Conservation (phyloP, 2,888 invertebrate genomes). For the Synergus itoensis region DNA sequence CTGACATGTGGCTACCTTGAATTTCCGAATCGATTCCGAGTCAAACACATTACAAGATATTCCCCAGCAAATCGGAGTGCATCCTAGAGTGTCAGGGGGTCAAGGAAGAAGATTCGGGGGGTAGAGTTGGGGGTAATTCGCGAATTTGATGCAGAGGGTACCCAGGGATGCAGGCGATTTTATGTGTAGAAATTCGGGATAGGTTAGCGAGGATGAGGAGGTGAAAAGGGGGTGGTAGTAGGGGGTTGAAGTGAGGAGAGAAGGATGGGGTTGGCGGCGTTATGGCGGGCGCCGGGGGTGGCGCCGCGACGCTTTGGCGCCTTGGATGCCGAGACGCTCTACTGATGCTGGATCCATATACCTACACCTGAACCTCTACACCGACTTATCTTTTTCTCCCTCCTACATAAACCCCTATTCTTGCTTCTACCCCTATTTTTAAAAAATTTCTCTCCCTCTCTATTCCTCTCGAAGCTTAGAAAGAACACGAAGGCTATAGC, state of each 20-base stretch:
- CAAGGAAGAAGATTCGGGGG: slow-evolving; percentile 11
- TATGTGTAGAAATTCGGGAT: slow-evolving; percentile 50
- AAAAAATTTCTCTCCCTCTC: slow-evolving; percentile 47
- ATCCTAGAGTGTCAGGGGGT: not conserved
- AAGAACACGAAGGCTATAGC: slow-evolving; percentile 37
- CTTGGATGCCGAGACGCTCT: slow-evolving; percentile 71
- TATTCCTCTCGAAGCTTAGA: slow-evolving; percentile 46
- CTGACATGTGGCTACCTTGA: too few relatives aligned
- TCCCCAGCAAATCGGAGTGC: slow-evolving; percentile 4
- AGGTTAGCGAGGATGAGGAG: slow-evolving; percentile 49
- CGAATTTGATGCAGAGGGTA: slow-evolving; percentile 26
- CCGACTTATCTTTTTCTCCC: slow-evolving; percentile 49
- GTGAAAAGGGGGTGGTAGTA: slow-evolving; percentile 25
- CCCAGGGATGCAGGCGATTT: slow-evolving; percentile 47
- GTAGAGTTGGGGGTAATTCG: slow-evolving; percentile 45
- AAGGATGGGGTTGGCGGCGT: slow-evolving; percentile 72
- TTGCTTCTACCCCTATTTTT: slow-evolving; percentile 41
- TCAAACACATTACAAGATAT: slow-evolving; percentile 28
- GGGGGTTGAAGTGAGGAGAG: slow-evolving; percentile 42
- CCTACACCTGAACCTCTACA: slow-evolving; percentile 47
- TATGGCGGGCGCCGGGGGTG: slow-evolving; percentile 76
- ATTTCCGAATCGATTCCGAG: slow-evolving; percentile 36
- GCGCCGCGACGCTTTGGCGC: slow-evolving; percentile 77
- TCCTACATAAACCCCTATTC: slow-evolving; percentile 25
- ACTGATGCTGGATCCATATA: slow-evolving; percentile 70